Base-by-base conservation (phyloP, 1,140 invertebrate genomes). In the Leptinotarsa texana region DNA sequence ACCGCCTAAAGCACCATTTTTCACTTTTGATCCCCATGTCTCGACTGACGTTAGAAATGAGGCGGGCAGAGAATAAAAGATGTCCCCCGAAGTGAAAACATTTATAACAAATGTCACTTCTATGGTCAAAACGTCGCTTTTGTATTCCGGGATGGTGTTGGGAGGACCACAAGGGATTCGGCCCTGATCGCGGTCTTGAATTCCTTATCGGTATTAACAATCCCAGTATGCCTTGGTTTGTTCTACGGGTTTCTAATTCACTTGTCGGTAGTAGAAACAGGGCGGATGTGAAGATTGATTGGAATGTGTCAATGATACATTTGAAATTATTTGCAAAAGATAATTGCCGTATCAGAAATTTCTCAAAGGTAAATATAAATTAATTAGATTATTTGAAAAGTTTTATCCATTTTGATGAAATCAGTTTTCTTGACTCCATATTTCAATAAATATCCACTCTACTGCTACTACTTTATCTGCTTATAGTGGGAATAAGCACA, bases 151-250 rank as follows among this genome's bases (percentile, higher is more conserved):
- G 73, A 70, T 66, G 57, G 69, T 73, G 49, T 73, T 63, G n/a
- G 62, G 61, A 62, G 65, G 62, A 42, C 79, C 67, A 72, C 33
- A 51, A 75, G 79, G 79, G 76, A 71, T 61, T 49, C 57, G 74
- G 57, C 74, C 33, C 78, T 79, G 80, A 80, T 80, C 79, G 75
- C 75, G 72, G 71, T 63, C 67, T 77, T 33, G 81, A 82, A 81
- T 81, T 81, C 79, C 77, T 82, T 82, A 82, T 81, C 79, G 77
- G 78, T 74, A 82, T 78, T 77, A 79, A 74, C 78, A 80, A 82
- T 80, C 79, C 76, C 70, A 74, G 63, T 70, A 47, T 71, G 68
- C 73, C 51, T 18, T 72, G 73, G 68, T 72, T 69, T 63, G 73
- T 73, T 76, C 73, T 74, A 73, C 73, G 76, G 79, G 24, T 77